These are phyloP conservation scores for Thaleichthys pacificus DNA, from an alignment of 2,797 vertebrate species.

Conservation along the genomic window DNA sequence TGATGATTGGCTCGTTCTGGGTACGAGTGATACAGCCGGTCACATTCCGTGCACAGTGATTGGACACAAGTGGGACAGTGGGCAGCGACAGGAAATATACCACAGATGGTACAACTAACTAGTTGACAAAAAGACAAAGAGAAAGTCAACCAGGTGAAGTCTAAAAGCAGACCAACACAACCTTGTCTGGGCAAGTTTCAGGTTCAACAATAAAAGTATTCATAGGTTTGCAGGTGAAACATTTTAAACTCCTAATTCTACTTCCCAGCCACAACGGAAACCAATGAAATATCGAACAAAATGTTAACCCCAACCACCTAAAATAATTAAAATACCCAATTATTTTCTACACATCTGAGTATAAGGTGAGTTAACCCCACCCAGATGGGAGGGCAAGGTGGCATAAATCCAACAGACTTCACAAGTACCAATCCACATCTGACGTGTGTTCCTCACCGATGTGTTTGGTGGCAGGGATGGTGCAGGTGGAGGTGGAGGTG, in stretches of 20 bases:
- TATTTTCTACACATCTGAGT: too few relatives aligned
- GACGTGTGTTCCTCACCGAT: constrained; percentile 54
- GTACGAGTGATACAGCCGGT: constrained; percentile 81
- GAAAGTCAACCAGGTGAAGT: background rate
- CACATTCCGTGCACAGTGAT: constrained; percentile 80
- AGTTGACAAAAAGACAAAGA: constrained; percentile 4
- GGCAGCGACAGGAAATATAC: constrained; percentile 73
- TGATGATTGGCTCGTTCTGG: constrained; percentile 76
- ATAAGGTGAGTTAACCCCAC: background rate
- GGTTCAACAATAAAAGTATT: too few relatives aligned
- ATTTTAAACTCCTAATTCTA: background rate
- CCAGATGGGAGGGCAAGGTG: background rate
- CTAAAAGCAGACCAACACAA: background rate
- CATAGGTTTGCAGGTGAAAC: too few relatives aligned
- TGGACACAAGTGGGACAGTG: constrained; percentile 82
- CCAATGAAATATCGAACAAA: too few relatives aligned
- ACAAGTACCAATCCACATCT: background rate
- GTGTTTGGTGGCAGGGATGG: constrained; percentile 50
- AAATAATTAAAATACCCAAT: too few relatives aligned
- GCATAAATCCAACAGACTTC: too few relatives aligned
- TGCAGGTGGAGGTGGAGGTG: constrained; percentile 23
- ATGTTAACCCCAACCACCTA: too few relatives aligned
- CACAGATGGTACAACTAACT: constrained; percentile 82
- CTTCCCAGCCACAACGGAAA: too few relatives aligned
- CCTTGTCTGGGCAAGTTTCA: background rate